Base-by-base conservation (phyloP, 2,113 vertebrate species). In the Syngnathus scovelli region DNA sequence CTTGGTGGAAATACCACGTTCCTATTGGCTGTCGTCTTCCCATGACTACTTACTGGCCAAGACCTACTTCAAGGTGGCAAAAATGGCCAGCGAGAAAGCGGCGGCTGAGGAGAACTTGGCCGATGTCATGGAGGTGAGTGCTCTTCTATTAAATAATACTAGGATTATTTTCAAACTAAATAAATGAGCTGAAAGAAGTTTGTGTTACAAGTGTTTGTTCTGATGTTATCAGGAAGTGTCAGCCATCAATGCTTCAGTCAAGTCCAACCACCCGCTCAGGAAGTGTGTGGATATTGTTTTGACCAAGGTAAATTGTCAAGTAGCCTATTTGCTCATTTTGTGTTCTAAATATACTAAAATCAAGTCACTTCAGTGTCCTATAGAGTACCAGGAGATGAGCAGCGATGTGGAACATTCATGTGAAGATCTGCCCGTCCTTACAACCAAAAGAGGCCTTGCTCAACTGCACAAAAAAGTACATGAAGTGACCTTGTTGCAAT, bases 1-100 rank as follows among this genome's bases (percentile, higher is more conserved):
- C 41, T 86, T 98, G 83, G 95, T 98, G 51, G 96, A 98, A 83
- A 95, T 98, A 72, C 95, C 95, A 0, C 93, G 95, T n/a, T 95
- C 93, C 23, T 92, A 94, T 80, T 96, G 95, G 95, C 93, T 92
- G 77, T 92, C 94, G 33, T 94, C 94, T 10, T 92, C 93, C 77
- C 91, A 85, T 4, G 91, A 86, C 51, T 92, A 95, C 68, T 81
- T 94, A 13, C 90, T 96, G 19, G 92, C 92, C 84, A 95, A 95
- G 81, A 93, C 94, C 5, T 96, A 96, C 60, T 98, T 98, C 84
- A 98, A 98, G 78, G 91, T 88, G 68, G 92, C 95, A 55, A 96
- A 96, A 78, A 83, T 98, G 76, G 93, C 93, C 86, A 94, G 90
- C 4, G 95, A 98, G 84, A 98, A 95, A 81, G 92, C 91, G 48